phyloP scores from a whole-genome alignment of 2,888 invertebrate genomes.

The Cylindroiulus punctatus region DNA sequence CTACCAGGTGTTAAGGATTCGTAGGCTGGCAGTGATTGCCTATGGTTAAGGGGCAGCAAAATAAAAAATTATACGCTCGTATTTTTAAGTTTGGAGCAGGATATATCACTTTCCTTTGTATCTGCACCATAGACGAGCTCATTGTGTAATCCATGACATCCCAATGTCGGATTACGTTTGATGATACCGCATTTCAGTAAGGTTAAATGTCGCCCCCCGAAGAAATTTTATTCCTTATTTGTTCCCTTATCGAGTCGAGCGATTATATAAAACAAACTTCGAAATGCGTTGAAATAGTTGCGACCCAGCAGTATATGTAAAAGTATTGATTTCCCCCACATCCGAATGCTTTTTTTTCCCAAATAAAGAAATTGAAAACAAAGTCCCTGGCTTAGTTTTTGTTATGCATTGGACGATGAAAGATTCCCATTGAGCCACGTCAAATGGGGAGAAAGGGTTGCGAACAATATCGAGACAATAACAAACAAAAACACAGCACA shows the following conservation, averaged over 20 bases:
- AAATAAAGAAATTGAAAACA: background rate
- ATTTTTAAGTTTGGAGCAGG: too few species aligned
- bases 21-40: too few species aligned
- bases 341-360: background rate
- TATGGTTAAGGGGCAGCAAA: too few species aligned
- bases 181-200: too few species aligned
- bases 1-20: too few species aligned
- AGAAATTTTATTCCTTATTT: background rate
- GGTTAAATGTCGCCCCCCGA: too few species aligned
- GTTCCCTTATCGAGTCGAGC: background rate
- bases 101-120: too few species aligned
- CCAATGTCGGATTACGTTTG: too few species aligned
- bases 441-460: background rate
- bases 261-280: background rate
- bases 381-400: background rate
- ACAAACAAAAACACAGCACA: background rate
- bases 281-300: background rate
- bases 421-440: background rate
- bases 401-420: background rate
- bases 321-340: background rate
- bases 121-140: too few species aligned
- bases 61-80: too few species aligned
- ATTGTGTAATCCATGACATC: too few species aligned
- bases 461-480: background rate
- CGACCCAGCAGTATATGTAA: background rate